phyloP scores from a whole-genome alignment of 2,113 vertebrate species.

The Callipepla californica region DNA sequence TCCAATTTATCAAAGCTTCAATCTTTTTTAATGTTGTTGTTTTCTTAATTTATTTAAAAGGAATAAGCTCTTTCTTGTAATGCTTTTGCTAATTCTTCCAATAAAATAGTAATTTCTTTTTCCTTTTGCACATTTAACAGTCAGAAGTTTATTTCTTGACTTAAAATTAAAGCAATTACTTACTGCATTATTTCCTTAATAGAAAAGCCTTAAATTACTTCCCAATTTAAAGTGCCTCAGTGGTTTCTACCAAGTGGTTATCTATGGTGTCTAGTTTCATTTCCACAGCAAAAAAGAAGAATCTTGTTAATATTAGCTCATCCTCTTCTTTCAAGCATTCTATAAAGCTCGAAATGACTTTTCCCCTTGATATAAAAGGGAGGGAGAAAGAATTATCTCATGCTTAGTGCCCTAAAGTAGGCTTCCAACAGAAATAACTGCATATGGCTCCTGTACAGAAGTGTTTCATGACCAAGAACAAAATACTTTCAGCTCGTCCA shows the following conservation, averaged over 20 bases:
- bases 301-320: conserved; percentile 45
- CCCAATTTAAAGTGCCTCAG: conserved; percentile 38
- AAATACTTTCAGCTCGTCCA: background rate
- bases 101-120: conserved; percentile 27
- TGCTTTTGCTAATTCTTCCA: conserved; percentile 24
- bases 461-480: background rate
- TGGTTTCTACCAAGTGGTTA: conserved; percentile 5
- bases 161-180: conserved; percentile 66
- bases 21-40: conserved; percentile 14
- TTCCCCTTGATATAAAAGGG: background rate
- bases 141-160: conserved; percentile 53
- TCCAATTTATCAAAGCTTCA: background rate
- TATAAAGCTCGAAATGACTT: background rate
- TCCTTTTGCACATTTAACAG: conserved; percentile 26
- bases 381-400: background rate
- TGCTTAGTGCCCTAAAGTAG: background rate
- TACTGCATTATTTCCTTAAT: conserved; percentile 53
- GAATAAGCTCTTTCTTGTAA: conserved; percentile 26
- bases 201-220: conserved; percentile 47
- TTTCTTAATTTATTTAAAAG: conserved; percentile 41
- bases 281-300: conserved; percentile 40
- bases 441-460: background rate
- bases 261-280: conserved; percentile 24
- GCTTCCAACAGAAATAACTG: background rate
- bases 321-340: conserved; percentile 1